Conservation (phyloP, 2,797 vertebrate species). For the Meriones psammophilus region DNA sequence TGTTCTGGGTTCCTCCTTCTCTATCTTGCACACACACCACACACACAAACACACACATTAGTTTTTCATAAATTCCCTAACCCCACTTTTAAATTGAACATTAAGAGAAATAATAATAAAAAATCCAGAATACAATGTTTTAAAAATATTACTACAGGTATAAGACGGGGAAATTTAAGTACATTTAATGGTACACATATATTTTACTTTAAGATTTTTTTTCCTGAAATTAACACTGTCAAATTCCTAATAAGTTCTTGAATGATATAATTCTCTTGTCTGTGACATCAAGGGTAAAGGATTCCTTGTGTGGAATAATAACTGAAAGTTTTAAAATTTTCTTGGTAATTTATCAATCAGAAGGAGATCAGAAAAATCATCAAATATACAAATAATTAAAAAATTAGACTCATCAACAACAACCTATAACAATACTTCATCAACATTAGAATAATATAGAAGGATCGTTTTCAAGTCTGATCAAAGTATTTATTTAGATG, state of each 20-base stretch:
- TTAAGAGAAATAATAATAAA: neutral
- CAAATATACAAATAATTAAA: neutral
- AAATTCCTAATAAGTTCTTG: conserved; percentile 3
- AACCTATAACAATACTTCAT: neutral
- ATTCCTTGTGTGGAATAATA: neutral
- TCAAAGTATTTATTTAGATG: neutral
- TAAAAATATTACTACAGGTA: neutral
- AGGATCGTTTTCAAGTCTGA: neutral
- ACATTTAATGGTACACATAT: neutral
- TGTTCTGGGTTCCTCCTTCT: too few relatives aligned
- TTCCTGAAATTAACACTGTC: neutral
- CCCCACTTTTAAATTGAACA: neutral
- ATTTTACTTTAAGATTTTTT: neutral
- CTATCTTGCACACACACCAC: too few relatives aligned
- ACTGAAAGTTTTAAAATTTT: neutral
- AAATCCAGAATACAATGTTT: neutral
- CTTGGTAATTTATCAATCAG: neutral
- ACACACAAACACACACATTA: too few relatives aligned
- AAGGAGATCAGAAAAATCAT: neutral
- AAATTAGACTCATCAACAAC: neutral
- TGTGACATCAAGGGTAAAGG: neutral
- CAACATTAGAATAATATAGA: neutral
- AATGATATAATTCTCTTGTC: neutral
- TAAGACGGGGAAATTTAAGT: neutral
- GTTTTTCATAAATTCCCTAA: neutral